These are phyloP conservation scores for Heteromurus nitidus DNA, from an alignment of 2,888 invertebrate genomes.

Conservation along the genomic window DNA sequence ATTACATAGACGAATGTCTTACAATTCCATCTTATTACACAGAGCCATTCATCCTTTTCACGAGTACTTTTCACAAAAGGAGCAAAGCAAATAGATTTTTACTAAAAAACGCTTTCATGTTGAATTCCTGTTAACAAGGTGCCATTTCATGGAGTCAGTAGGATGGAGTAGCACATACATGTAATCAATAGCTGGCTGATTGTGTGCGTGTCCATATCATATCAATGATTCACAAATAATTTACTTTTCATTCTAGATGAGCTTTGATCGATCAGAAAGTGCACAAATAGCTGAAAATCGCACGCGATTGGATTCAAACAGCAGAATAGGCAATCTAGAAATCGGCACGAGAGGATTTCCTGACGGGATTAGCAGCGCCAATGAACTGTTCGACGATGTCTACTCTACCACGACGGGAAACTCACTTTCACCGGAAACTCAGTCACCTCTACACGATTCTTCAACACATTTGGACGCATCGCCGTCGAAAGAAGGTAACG, in stretches of 20 bases:
- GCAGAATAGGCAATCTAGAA: slow-evolving; percentile 17
- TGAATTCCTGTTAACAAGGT: not conserved
- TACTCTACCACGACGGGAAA: slow-evolving; percentile 20
- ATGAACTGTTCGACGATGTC: slow-evolving; percentile 20
- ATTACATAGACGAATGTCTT: too few relatives aligned
- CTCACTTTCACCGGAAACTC: slow-evolving; percentile 21
- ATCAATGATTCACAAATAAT: not conserved
- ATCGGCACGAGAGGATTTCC: slow-evolving; percentile 26
- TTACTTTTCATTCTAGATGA: slow-evolving; percentile 43
- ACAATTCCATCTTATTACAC: too few relatives aligned
- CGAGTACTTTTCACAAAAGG: too few relatives aligned
- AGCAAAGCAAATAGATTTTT: too few relatives aligned
- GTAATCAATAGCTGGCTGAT: not conserved
- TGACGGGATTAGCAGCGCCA: not conserved
- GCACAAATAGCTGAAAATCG: not conserved
- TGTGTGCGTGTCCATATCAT: not conserved
- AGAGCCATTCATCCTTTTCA: too few relatives aligned
- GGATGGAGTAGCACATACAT: too few relatives aligned
- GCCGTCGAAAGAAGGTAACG: too few relatives aligned
- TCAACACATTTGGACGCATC: too few relatives aligned
- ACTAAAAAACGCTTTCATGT: not conserved
- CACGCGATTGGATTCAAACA: not conserved
- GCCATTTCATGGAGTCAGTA: not conserved
- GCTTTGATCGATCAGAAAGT: slow-evolving; percentile 38
- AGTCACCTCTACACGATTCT: slow-evolving; percentile 28